phyloP scores from a whole-genome alignment of 2,797 vertebrate genomes.

The Lithobates sylvaticus region DNA sequence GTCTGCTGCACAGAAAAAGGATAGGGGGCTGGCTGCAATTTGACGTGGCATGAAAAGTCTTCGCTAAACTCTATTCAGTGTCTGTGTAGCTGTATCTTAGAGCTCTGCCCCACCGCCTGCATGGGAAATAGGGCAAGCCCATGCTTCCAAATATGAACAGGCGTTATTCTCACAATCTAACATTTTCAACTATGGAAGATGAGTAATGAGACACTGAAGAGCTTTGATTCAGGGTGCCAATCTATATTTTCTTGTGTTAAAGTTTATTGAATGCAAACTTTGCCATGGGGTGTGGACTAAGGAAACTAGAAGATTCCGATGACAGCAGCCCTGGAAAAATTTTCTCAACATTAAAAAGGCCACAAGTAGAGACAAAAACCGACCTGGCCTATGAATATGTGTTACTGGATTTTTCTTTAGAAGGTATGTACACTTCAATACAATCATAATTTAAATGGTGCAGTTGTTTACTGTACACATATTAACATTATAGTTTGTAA shows the following conservation, averaged over 20 bases:
- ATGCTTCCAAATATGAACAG: slow-evolving; percentile 71
- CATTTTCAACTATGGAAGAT: slow-evolving; percentile 54
- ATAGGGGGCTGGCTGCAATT: slow-evolving; percentile 79
- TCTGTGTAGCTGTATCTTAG: slow-evolving; percentile 50
- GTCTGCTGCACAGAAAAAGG: slow-evolving; percentile 74
- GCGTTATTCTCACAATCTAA: slow-evolving; percentile 58
- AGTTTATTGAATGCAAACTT: slow-evolving; percentile 70
- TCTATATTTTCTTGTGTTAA: slow-evolving; percentile 66
- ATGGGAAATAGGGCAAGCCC: slow-evolving; percentile 45
- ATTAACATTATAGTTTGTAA: neutral
- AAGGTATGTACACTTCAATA: slow-evolving; percentile 80
- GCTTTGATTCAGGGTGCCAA: slow-evolving; percentile 69
- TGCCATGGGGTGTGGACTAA: slow-evolving; percentile 95
- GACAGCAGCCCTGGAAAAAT: slow-evolving; percentile 98
- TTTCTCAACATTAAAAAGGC: slow-evolving; percentile 95
- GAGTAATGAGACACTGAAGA: slow-evolving; percentile 65
- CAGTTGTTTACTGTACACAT: neutral
- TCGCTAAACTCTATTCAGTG: slow-evolving; percentile 69
- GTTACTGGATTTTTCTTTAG: slow-evolving; percentile 94
- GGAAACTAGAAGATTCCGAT: slow-evolving; percentile 95
- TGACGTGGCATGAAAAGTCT: slow-evolving; percentile 86
- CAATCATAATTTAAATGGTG: neutral
- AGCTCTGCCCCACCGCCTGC: slow-evolving; percentile 61
- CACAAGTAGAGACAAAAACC: slow-evolving; percentile 92
- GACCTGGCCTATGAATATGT: slow-evolving; percentile 92